phyloP scores from a whole-genome alignment of 2,113 vertebrate genomes.

The Macaca nemestrina region DNA sequence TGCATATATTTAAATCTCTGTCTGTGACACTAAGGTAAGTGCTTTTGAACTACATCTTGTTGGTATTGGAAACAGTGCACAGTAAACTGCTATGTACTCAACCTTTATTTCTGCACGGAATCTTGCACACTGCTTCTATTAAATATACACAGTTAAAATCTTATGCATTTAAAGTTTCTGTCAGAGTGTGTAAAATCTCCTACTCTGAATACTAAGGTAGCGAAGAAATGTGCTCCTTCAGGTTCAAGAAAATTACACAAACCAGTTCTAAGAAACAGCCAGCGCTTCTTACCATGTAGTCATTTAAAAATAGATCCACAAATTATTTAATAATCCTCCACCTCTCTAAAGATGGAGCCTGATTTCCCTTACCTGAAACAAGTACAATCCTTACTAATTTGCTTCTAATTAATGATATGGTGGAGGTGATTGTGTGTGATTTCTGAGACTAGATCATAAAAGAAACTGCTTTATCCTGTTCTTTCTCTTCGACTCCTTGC shows the following conservation, averaged over 20 bases:
- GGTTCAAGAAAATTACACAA: neutral
- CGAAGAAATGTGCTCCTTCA: neutral
- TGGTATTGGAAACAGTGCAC: neutral
- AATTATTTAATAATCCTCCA: neutral
- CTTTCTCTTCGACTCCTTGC: neutral
- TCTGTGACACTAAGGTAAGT: neutral
- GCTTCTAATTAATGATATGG: neutral
- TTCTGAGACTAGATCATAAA: neutral
- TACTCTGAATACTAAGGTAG: neutral
- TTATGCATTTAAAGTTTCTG: neutral
- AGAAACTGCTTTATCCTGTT: neutral
- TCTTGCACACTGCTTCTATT: neutral
- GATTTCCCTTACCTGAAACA: neutral
- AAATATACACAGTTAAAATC: neutral
- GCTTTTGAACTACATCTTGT: neutral
- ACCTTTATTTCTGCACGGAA: neutral
- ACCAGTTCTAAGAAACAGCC: neutral
- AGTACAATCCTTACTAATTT: neutral
- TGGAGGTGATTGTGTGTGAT: neutral
- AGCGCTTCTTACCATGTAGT: neutral
- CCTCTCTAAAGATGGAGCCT: neutral
- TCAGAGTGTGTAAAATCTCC: neutral
- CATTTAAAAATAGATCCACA: neutral
- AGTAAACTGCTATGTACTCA: neutral
- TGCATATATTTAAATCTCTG: constrained; percentile 10